Evolutionary conservation across 1,140 invertebrate species (phyloP), one percentile per base, ranked within the genome.

Genomic region (Triops cancriformis): DNA sequence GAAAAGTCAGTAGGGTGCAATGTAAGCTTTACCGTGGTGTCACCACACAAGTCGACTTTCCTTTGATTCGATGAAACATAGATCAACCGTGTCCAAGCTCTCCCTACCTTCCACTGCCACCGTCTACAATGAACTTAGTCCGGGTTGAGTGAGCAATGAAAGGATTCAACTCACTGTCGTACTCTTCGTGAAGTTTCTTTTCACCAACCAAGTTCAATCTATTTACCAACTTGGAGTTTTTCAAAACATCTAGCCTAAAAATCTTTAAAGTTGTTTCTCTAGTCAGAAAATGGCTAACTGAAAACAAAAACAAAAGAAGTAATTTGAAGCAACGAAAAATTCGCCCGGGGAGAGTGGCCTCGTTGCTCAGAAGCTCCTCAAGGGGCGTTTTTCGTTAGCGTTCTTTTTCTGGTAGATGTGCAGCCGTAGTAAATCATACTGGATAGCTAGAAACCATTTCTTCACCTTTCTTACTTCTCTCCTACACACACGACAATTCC

Each of bases 381-480:
- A 64, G n/a, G 51, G 51, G 51, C 51, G 51, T 64, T 64, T 64
- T 64, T 64, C n/a, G 1, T 64, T 64, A 23, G 12, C 23, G 2
- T 64, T 64, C 23, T 64, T 64, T 64, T 64, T 64, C n/a, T 64
- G n/a, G 14, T 64, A 23, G 51, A 23, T 64, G 14, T 64, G 51
- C 23, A 64, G 51, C 23, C 51, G 51, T 64, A 64, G 51, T 64
- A 64, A 64, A 64, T 64, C 51, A 64, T 64, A 64, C 51, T 64
- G 51, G 51, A 64, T 23, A 14, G 9, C 18, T 23, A 18, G 23
- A 64, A 64, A 64, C 51, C 51, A 23, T 64, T 64, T 64, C 51
- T 64, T 64, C 51, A 18, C 51, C 23, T 64, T 64, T 64, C n/a
- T 23, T 64, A 64, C n/a, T 64, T 0, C 51, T 64, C 51, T 64